Evolutionary conservation across 2,113 vertebrate species (phyloP).

Genomic region (Tupaia tana): DNA sequence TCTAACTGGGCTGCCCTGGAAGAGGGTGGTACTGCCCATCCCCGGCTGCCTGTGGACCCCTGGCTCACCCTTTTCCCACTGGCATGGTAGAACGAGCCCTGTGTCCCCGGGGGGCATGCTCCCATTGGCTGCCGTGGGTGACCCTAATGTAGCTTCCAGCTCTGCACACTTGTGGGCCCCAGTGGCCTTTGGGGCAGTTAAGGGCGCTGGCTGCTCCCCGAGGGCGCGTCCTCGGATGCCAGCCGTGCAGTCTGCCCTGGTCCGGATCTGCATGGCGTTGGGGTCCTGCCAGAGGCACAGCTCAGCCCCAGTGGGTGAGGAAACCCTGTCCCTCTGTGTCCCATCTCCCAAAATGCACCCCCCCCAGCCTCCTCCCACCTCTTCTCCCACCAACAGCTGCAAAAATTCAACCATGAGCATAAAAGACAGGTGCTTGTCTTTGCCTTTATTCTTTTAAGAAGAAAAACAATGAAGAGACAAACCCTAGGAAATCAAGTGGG

Average conservation of each 20-base stretch:
- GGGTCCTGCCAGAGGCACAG: neutral
- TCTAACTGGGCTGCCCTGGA: neutral
- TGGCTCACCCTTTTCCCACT: neutral
- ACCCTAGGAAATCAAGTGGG: conserved; percentile 47
- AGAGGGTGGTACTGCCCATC: neutral
- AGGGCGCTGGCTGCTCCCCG: neutral
- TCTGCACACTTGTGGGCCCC: neutral
- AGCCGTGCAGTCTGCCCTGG: too few relatives aligned
- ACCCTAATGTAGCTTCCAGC: neutral
- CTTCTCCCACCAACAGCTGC: conserved; percentile 40
- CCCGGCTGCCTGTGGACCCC: neutral
- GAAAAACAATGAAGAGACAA: conserved; percentile 74
- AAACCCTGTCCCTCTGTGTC: neutral
- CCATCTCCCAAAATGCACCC: neutral
- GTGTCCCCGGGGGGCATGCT: neutral
- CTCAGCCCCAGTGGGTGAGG: neutral
- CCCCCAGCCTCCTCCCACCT: neutral
- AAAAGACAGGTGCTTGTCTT: conserved; percentile 71
- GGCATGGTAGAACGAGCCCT: neutral
- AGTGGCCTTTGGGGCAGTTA: neutral
- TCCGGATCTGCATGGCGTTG: neutral
- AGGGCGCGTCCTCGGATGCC: neutral
- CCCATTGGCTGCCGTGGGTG: too few relatives aligned
- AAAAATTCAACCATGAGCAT: conserved; percentile 32
- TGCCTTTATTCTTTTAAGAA: conserved; percentile 69